These are phyloP conservation scores for Diacarnus erythraeanus DNA, from an alignment of 37 sponge, comb jelly and placozoan genomes.

Conservation along the genomic window DNA sequence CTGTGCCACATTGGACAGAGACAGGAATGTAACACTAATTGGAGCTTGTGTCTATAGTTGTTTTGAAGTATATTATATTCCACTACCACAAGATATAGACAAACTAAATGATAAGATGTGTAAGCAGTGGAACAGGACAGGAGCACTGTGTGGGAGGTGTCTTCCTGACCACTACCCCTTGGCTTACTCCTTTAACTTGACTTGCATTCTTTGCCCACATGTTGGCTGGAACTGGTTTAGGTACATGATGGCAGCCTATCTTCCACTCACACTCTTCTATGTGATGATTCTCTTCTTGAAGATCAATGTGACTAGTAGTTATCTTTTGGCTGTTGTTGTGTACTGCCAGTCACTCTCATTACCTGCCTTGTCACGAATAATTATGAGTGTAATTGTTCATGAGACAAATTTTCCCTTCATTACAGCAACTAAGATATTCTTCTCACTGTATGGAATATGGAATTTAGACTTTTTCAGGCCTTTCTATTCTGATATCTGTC, in stretches of 20 bases:
- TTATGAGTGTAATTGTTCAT: not conserved
- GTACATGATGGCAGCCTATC: conserved; percentile 9
- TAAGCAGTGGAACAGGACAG: conserved; percentile 29
- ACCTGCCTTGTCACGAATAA: conserved; percentile 13
- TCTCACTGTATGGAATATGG: conserved; percentile 7
- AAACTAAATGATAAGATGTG: conserved; percentile 20
- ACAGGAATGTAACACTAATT: not conserved
- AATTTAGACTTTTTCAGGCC: conserved; percentile 27
- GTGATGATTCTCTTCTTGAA: conserved; percentile 13
- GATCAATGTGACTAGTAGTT: conserved; percentile 26
- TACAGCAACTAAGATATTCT: not conserved
- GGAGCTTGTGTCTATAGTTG: not conserved
- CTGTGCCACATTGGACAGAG: not conserved
- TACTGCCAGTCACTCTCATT: conserved; percentile 47
- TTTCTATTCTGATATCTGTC: not conserved
- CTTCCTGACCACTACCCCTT: conserved; percentile 4
- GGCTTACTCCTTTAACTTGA: conserved; percentile 30
- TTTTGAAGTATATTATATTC: not conserved
- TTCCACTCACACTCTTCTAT: conserved; percentile 33
- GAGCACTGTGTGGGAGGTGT: conserved; percentile 66
- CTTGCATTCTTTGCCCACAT: conserved; percentile 6
- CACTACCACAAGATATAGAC: not conserved
- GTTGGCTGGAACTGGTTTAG: not conserved
- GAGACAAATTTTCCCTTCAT: not conserved
- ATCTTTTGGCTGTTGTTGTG: conserved; percentile 51